These are phyloP conservation scores for Tylochromis polylepis DNA, from an alignment of 2,113 vertebrate genomes.

Conservation along the genomic window DNA sequence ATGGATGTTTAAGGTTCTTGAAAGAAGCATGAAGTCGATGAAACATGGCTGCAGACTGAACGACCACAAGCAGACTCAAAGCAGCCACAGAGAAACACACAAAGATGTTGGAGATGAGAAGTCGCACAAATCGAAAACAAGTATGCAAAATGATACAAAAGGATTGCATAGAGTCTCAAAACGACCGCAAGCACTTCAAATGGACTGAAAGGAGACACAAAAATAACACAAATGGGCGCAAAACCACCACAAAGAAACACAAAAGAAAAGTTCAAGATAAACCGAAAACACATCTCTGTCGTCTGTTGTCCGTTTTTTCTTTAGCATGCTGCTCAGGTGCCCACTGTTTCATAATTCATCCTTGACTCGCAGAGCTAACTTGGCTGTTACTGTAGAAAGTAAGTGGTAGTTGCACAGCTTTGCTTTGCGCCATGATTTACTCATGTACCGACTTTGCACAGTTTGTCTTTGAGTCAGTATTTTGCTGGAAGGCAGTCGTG, in stretches of 20 bases:
- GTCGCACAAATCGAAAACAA: not conserved
- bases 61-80: not conserved
- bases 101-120: not conserved
- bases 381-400: not conserved
- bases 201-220: not conserved
- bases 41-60: not conserved
- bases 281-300: not conserved
- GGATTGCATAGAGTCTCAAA: not conserved
- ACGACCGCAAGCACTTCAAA: not conserved
- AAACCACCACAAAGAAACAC: not conserved
- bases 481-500: not conserved
- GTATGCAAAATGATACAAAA: not conserved
- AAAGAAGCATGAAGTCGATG: not conserved
- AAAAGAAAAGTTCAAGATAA: not conserved
- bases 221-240: not conserved
- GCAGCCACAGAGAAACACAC: not conserved
- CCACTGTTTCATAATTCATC: accelerated
- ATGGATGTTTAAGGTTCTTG: not conserved
- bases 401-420: accelerated
- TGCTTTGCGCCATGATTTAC: not conserved
- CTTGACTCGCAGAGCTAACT: not conserved
- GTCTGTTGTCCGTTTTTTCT: not conserved
- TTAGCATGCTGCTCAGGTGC: not conserved
- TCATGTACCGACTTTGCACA: not conserved
- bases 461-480: not conserved